Evolutionary conservation across 1,140 invertebrate genomes (phyloP).

Genomic region (Venturia canescens): DNA sequence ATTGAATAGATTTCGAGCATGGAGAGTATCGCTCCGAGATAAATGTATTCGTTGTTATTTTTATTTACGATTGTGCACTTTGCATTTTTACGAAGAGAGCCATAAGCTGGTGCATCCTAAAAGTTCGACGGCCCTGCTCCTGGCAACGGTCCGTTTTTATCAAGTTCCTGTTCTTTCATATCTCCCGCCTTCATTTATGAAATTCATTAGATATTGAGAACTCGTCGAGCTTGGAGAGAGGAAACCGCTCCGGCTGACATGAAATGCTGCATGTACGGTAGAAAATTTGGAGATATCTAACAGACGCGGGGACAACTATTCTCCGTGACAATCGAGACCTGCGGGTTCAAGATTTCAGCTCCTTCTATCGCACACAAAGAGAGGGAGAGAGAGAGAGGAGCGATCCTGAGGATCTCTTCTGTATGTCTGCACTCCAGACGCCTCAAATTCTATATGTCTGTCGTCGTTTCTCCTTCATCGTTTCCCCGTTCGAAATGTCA

Average conservation of each 20-base stretch:
- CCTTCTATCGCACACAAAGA: neutral
- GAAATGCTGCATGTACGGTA: neutral
- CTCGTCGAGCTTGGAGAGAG: neutral
- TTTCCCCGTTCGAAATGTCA: slow-evolving; percentile 4
- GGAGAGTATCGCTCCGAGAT: no score
- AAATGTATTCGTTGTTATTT: no score
- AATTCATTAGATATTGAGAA: no score
- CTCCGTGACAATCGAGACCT: slow-evolving; percentile 12
- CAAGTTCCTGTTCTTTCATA: no score
- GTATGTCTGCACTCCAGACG: neutral
- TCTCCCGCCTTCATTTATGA: no score
- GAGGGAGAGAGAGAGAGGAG: neutral
- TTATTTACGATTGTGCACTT: no score
- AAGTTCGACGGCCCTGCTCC: no score
- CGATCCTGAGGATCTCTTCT: neutral
- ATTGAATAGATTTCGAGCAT: neutral
- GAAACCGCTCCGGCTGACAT: neutral
- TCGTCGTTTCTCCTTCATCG: neutral
- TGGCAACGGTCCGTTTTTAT: no score
- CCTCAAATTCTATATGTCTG: slow-evolving; percentile 11
- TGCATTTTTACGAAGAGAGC: no score
- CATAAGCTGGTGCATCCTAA: no score
- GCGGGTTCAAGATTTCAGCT: neutral
- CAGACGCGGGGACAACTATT: neutral
- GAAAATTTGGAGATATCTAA: slow-evolving; percentile 3